phyloP scores from a whole-genome alignment of 2,888 invertebrate genomes.

The Aquatica leii region DNA sequence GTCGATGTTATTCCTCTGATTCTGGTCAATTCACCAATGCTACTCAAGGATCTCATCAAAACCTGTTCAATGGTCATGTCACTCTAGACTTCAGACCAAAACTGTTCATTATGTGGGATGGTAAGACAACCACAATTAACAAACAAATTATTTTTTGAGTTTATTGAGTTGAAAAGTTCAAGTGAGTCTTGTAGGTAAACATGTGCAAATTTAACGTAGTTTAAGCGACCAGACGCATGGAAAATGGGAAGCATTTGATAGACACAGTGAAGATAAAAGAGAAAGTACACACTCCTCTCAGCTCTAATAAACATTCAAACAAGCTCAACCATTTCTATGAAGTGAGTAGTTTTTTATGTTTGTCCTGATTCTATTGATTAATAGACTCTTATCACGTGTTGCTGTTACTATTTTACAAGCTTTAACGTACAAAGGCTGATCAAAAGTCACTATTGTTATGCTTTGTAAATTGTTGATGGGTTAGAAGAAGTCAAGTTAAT shows the following conservation, averaged over 20 bases:
- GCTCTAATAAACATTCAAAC: too few species aligned
- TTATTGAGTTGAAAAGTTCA: background rate
- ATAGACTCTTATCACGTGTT: constrained; percentile 39
- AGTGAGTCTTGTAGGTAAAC: too few species aligned
- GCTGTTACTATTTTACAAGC: constrained; percentile 45
- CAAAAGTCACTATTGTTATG: constrained; percentile 42
- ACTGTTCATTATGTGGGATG: background rate
- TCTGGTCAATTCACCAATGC: too few species aligned
- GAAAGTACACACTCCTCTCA: background rate
- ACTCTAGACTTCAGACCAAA: constrained; percentile 13
- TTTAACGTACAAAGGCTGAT: constrained; percentile 47
- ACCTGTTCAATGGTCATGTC: too few species aligned
- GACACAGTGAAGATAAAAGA: background rate
- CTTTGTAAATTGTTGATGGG: background rate
- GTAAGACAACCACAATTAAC: background rate
- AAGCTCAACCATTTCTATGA: background rate
- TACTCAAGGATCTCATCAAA: too few species aligned
- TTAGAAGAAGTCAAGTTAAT: background rate
- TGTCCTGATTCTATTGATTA: constrained; percentile 23
- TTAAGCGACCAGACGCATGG: too few species aligned
- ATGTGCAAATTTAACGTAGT: too few species aligned
- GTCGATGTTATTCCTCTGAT: constrained; percentile 14
- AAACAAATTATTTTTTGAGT: background rate
- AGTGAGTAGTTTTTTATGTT: background rate
- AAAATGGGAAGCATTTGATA: too few species aligned